These are phyloP conservation scores for Brenthis daphne DNA, from an alignment of 2,888 invertebrate genomes.

Conservation along the genomic window DNA sequence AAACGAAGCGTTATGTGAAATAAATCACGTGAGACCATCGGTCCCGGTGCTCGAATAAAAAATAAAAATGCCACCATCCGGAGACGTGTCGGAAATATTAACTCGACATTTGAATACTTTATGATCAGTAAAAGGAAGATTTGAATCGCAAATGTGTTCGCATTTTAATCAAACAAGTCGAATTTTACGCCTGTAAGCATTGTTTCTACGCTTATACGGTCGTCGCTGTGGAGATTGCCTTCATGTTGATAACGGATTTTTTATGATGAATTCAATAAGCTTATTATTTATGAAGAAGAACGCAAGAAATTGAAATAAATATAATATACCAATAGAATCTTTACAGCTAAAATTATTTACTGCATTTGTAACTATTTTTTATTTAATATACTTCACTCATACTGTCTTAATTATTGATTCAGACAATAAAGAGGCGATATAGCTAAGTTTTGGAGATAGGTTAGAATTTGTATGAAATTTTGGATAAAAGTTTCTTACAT, in stretches of 20 bases:
- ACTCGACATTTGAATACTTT: conserved; percentile 78
- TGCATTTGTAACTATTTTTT: too few species aligned
- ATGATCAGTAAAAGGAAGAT: conserved; percentile 79
- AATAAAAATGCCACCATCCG: conserved; percentile 54
- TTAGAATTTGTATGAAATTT: too few species aligned
- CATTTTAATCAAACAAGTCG: conserved; percentile 71
- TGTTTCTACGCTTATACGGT: conserved; percentile 31
- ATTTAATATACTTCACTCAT: too few species aligned
- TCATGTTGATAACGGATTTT: background rate
- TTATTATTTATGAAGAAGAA: background rate
- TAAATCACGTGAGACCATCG: conserved; percentile 57
- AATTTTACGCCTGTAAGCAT: conserved; percentile 36
- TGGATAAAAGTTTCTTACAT: too few species aligned
- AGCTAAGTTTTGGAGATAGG: too few species aligned
- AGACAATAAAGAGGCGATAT: too few species aligned
- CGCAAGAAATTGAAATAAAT: too few species aligned
- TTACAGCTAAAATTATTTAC: too few species aligned
- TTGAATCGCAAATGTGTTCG: conserved; percentile 78
- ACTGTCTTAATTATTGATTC: too few species aligned
- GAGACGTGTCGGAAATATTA: conserved; percentile 77
- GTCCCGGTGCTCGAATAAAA: conserved; percentile 44
- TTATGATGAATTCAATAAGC: conserved; percentile 2
- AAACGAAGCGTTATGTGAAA: conserved; percentile 49
- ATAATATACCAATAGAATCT: too few species aligned
- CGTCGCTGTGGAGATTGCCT: conserved; percentile 22